Evolutionary conservation across 2,888 invertebrate genomes (phyloP), one percentile per base, ranked within the genome.

Genomic region (Formica aserva): DNA sequence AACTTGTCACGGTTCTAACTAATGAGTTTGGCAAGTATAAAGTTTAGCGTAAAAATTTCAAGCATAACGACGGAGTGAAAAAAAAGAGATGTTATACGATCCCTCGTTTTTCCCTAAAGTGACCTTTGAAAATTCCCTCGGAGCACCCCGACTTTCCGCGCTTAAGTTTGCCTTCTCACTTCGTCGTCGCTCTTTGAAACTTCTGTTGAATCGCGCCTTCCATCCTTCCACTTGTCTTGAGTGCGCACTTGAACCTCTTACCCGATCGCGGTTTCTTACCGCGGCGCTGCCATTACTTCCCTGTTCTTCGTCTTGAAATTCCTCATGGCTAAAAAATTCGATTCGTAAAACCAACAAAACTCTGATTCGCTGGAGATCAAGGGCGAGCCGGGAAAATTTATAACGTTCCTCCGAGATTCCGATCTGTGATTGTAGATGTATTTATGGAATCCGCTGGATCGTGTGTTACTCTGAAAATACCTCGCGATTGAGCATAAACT

Each of bases 281-380:
- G 13, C 5, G 57, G 57, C 71, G 75, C 81, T 85, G 77, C 87
- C 86, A 82, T 89, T 84, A 80, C 83, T 83, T 87, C 78, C 74
- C 71, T 75, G 86, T 81, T 85, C 45, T 81, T 38, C 75, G 60
- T 80, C 60, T 71, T 35, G 78, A 60, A 78, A 78, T 78, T 78
- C 57, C 18, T 26, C 11, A 22, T 3, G 45, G 71, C 57, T 57
- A 60, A 71, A 69, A 80, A 80, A 60, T 80, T 71, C 13, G 32
- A n/a, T 45, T 71, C 57, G 60, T 62, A 80, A 80, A 80, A 71
- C 48, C 71, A 71, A 71, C 60, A 48, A 48, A 62, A 45, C 72
- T 71, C 22, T 13, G 71, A 71, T 80, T 71, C 72, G 57, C 48
- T 26, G 35, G 32, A 60, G 45, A 80, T 71, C 78, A 78, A 78